Base-by-base conservation (phyloP, 1,140 invertebrate species). In the Heliconius hewitsoni region DNA sequence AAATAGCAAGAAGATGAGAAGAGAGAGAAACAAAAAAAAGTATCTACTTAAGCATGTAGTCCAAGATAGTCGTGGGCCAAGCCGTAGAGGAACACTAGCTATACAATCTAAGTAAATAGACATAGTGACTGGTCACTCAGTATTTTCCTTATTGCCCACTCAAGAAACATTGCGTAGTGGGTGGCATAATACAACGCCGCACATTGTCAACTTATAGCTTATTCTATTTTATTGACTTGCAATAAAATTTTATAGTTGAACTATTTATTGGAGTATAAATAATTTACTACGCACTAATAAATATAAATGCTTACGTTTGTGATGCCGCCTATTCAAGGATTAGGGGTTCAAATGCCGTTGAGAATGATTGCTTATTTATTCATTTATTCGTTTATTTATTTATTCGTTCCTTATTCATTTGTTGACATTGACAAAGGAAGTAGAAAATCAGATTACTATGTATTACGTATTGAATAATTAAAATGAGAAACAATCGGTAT, bases 261-360 rank as follows among this genome's bases (percentile, higher is more conserved):
- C 23, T 66, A 66, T 66, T 66, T 66, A 66, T 66, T 66, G 13
- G 23, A 66, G 60, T 66, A 66, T 66, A 66, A 66, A 66, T 66
- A 30, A 66, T 66, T 66, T 66, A 66, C 11, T 66, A 66, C 60
- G 11, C 11, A 66, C 60, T 66, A 66, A 66, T 66, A 66, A 66
- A 66, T 30, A 66, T 16, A 66, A 60, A 11, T 66, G 23, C 27
- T 27, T 66, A 13, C 60, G 23, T 66, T 66, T 66, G 27, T 66
- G 30, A 66, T 30, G 23, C 60, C 60, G 60, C 60, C 9, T 30
- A 16, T 66, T 77, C 46, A 57, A 50, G 23, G 13, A 30, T 66
- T 66, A 18, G 60, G 55, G n/a, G n/a, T 27, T 66, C 60, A 66
- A 66, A 66, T 66, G 2, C 23, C 5, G 11, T 27, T 23, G 13